These are phyloP conservation scores for Polyommatus iphigenia DNA, from an alignment of 2,888 invertebrate species.

Conservation along the genomic window DNA sequence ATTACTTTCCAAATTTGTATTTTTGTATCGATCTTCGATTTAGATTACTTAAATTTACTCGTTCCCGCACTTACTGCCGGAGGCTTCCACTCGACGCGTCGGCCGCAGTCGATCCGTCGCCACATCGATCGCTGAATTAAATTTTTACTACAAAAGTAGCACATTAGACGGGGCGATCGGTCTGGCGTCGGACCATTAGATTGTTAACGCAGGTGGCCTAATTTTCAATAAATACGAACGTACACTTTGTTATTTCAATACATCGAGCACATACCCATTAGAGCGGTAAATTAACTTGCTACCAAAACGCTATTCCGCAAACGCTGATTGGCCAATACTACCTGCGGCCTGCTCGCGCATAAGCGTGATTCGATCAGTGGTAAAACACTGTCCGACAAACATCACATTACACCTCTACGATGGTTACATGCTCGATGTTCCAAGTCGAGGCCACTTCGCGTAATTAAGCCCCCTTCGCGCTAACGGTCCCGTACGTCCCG, in stretches of 20 bases:
- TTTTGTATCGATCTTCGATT: conserved; percentile 47
- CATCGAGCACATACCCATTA: conserved; percentile 3
- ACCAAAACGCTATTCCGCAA: neutral
- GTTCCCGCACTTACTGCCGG: conserved; percentile 24
- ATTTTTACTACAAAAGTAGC: conserved; percentile 18
- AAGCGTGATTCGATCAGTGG: neutral
- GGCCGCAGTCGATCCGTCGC: conserved; percentile 42
- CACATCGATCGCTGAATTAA: conserved; percentile 35
- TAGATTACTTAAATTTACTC: neutral
- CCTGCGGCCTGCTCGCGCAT: neutral
- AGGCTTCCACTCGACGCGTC: conserved; percentile 50
- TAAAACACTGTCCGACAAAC: neutral
- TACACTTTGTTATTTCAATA: conserved; percentile 35
- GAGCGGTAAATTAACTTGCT: neutral
- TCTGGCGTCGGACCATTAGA: conserved; percentile 42
- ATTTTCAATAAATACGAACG: conserved; percentile 36
- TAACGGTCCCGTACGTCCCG: conserved; percentile 39
- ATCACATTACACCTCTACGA: neutral
- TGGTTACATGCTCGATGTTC: neutral
- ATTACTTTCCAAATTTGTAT: conserved; percentile 48
- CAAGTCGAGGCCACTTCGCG: conserved; percentile 39
- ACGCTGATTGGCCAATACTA: neutral
- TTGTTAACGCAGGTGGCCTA: conserved; percentile 46
- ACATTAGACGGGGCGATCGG: conserved; percentile 37
- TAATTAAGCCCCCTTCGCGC: conserved; percentile 41